These are phyloP conservation scores for Strix uralensis DNA, from an alignment of 2,113 vertebrate genomes.

Conservation along the genomic window DNA sequence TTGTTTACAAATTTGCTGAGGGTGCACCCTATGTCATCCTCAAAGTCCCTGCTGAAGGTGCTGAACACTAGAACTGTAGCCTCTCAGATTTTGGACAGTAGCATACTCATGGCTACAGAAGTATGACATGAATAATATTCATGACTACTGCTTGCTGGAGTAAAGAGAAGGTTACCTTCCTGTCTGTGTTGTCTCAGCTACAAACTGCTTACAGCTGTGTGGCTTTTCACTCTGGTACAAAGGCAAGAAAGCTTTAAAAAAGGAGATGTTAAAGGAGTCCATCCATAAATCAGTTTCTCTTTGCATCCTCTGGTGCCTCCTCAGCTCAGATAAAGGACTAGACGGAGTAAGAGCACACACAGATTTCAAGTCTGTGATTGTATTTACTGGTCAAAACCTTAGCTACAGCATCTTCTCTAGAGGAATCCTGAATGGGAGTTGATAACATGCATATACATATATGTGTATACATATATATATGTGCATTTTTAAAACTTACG, in stretches of 20 bases:
- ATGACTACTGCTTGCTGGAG: not conserved
- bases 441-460: not conserved
- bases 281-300: not conserved
- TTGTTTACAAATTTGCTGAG: not conserved
- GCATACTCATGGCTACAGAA: not conserved
- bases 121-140: not conserved
- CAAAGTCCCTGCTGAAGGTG: not conserved
- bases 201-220: not conserved
- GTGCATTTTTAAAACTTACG: not conserved
- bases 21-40: not conserved
- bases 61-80: not conserved
- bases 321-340: not conserved
- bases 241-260: not conserved
- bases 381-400: not conserved
- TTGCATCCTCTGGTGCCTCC: not conserved
- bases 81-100: not conserved
- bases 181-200: not conserved
- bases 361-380: not conserved
- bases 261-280: not conserved
- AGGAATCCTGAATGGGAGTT: not conserved
- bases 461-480: not conserved
- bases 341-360: not conserved
- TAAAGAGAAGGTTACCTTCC: not conserved
- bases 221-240: not conserved
- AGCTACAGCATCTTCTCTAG: not conserved